Percentiles rank a stretch among this genome's conserved stretches.
These are phyloP conservation scores for Sclerurus mexicanus DNA, from an alignment of 2,113 vertebrate species.

Conservation along the genomic window DNA sequence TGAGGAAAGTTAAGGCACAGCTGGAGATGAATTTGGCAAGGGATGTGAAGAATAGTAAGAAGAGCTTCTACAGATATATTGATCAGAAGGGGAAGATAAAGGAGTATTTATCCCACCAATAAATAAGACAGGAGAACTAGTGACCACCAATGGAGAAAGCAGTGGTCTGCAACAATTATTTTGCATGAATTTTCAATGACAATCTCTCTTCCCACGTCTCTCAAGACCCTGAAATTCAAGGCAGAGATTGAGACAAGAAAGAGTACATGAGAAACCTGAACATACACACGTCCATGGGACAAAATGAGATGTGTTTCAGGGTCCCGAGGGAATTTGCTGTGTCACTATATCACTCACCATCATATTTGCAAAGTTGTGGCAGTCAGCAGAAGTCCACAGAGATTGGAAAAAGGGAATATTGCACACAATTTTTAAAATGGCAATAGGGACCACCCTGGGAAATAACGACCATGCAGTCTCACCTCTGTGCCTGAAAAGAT, in stretches of 20 bases:
- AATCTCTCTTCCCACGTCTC: not conserved
- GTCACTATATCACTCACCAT: not conserved
- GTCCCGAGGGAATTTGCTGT: not conserved
- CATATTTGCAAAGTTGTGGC: not conserved
- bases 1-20: not conserved
- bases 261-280: not conserved
- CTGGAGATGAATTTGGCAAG: not conserved
- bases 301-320: not conserved
- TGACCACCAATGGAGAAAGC: not conserved
- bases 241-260: not conserved
- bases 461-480: not conserved
- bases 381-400: not conserved
- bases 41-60: not conserved
- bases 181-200: not conserved
- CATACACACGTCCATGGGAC: not conserved
- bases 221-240: not conserved
- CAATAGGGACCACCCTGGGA: not conserved
- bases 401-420: not conserved
- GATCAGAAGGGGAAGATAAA: not conserved
- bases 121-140: not conserved
- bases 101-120: accelerated
- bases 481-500: not conserved
- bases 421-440: not conserved
- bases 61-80: not conserved
- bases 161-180: not conserved